phyloP scores from a whole-genome alignment of 2,888 invertebrate species.

The Salpingus planirostris region DNA sequence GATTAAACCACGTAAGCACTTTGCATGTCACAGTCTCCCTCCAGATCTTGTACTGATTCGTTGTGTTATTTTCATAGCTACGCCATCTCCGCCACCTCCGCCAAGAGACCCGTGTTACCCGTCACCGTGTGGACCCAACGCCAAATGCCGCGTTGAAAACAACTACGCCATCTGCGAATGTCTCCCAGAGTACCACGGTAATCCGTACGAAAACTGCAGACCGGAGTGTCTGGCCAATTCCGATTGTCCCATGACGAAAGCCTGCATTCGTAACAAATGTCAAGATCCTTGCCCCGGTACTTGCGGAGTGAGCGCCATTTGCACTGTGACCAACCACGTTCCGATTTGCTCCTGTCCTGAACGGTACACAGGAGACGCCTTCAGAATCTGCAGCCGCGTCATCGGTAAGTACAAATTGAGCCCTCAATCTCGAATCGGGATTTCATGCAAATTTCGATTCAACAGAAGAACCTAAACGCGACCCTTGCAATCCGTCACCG shows the following conservation, averaged over 20 bases:
- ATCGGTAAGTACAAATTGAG: conserved; percentile 27
- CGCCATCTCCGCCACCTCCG: conserved; percentile 37
- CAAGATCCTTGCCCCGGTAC: conserved; percentile 76
- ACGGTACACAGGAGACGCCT: conserved; percentile 48
- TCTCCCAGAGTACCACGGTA: conserved; percentile 61
- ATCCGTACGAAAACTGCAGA: conserved; percentile 66
- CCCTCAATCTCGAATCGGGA: too few relatives aligned
- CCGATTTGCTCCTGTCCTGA: conserved; percentile 52
- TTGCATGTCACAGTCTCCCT: conserved; percentile 5
- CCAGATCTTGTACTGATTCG: too few relatives aligned
- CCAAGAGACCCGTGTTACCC: conserved; percentile 63
- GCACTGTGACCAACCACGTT: conserved; percentile 62
- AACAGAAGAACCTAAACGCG: conserved; percentile 28
- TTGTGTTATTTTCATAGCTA: conserved; percentile 26
- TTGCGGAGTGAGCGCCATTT: conserved; percentile 74
- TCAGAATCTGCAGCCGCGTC: conserved; percentile 41
- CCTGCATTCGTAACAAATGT: conserved; percentile 77
- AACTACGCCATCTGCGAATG: conserved; percentile 67
- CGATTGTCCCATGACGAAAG: conserved; percentile 72
- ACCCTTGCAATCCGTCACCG: conserved; percentile 52
- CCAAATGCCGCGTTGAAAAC: conserved; percentile 64
- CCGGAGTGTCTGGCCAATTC: conserved; percentile 81
- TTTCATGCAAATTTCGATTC: too few relatives aligned
- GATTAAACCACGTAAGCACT: conserved; percentile 48
- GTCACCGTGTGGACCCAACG: conserved; percentile 74